These are phyloP conservation scores for Callopanchax toddi DNA, from an alignment of 2,113 vertebrate genomes.

Conservation along the genomic window DNA sequence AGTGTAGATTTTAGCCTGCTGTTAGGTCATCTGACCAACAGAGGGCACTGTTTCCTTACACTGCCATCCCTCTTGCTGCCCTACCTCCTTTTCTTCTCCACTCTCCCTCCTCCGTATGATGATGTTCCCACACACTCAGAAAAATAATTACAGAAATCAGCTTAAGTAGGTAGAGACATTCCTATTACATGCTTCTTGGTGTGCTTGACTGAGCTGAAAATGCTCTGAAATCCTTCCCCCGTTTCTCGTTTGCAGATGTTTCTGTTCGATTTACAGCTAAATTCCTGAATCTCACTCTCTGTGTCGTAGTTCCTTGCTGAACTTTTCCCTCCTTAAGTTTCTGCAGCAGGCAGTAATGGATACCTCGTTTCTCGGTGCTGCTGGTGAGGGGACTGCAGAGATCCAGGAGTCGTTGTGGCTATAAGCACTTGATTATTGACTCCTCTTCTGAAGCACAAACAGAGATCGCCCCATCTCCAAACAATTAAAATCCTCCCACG, in stretches of 20 bases:
- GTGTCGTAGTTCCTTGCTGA: conserved; percentile 28
- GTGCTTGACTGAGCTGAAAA: conserved; percentile 45
- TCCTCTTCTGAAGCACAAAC: conserved; percentile 47
- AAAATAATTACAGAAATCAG: conserved; percentile 70
- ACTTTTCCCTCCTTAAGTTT: conserved; percentile 43
- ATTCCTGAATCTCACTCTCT: conserved; percentile 44
- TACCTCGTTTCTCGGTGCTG: conserved; percentile 2
- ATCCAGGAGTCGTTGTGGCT: conserved; percentile 22
- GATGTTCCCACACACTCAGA: conserved; percentile 37
- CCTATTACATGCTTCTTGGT: conserved; percentile 64
- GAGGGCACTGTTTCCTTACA: conserved; percentile 71
- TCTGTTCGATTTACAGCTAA: conserved; percentile 43
- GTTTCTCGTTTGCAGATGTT: conserved; percentile 37
- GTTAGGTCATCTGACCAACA: conserved; percentile 61
- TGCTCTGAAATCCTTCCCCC: conserved; percentile 43
- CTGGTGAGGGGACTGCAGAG: conserved; percentile 29
- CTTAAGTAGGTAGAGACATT: conserved; percentile 69
- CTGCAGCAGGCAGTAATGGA: conserved; percentile 22
- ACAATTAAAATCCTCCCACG: conserved; percentile 40
- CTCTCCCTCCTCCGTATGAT: conserved; percentile 8
- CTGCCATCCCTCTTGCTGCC: conserved; percentile 10
- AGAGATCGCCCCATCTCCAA: conserved; percentile 43
- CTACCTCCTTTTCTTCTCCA: conserved; percentile 1
- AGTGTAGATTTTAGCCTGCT: conserved; percentile 5
- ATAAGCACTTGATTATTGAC: conserved; percentile 59